These are phyloP conservation scores for Oryzias sinensis DNA, from an alignment of 2,797 vertebrate species.

Conservation along the genomic window DNA sequence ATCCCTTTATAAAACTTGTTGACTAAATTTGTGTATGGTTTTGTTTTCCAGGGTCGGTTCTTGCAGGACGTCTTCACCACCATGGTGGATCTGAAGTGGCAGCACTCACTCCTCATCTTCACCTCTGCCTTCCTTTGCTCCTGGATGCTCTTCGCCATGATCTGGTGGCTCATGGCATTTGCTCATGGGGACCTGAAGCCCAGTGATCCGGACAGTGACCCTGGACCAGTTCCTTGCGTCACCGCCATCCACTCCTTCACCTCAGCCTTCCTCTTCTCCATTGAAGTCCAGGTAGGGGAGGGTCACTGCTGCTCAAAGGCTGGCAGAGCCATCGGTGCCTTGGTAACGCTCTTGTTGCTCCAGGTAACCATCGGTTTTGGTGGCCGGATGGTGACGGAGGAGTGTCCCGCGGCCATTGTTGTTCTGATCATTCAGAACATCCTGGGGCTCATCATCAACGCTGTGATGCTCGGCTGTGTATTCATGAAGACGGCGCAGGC, in stretches of 20 bases:
- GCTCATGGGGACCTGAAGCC: constrained; percentile 83
- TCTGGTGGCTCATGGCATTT: constrained; percentile 86
- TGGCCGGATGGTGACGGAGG: constrained; percentile 96
- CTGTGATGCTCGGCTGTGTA: constrained; percentile 95
- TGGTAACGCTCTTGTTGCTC: not conserved
- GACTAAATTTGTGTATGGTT: not conserved
- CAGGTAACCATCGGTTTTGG: constrained; percentile 97
- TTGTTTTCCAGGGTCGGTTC: constrained; percentile 75
- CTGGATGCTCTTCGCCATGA: constrained; percentile 86
- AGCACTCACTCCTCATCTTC: constrained; percentile 84
- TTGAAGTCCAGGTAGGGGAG: constrained; percentile 89
- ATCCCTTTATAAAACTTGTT: not conserved
- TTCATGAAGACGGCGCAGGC: constrained; percentile 99
- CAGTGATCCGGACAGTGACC: constrained; percentile 46
- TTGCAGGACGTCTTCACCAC: constrained; percentile 87
- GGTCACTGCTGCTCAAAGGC: fast-evolving
- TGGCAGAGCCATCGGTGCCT: not conserved
- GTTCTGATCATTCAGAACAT: constrained; percentile 96
- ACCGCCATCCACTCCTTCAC: constrained; percentile 90
- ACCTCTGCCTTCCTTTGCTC: constrained; percentile 85
- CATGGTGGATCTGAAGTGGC: constrained; percentile 87
- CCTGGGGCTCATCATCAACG: constrained; percentile 93
- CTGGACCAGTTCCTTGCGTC: constrained; percentile 74
- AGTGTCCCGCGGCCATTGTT: constrained; percentile 91
- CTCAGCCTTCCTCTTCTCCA: constrained; percentile 97